Evolutionary conservation across 2,888 invertebrate species (phyloP).

Genomic region (Oscheius sp.): DNA sequence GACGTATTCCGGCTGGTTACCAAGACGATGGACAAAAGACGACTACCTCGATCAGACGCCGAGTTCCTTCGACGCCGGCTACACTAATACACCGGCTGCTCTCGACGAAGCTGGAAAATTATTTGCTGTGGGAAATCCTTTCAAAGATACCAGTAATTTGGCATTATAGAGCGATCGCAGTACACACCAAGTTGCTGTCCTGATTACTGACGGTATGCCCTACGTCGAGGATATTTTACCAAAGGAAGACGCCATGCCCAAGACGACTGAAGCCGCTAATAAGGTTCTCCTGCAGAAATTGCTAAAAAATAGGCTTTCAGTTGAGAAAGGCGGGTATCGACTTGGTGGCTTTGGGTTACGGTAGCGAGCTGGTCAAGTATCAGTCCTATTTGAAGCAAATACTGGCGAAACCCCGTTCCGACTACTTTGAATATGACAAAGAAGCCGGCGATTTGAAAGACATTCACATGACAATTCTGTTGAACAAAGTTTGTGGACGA

Average conservation of each 20-base stretch:
- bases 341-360: background rate
- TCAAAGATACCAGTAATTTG: background rate
- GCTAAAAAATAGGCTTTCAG: background rate
- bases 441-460: background rate
- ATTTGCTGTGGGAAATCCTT: background rate
- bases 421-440: constrained; percentile 5
- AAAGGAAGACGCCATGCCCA: background rate
- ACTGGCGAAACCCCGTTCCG: background rate
- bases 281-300: background rate
- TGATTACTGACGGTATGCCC: constrained; percentile 24
- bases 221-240: background rate
- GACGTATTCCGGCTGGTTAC: background rate
- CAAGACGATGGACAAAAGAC: background rate
- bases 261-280: background rate
- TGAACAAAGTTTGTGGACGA: background rate
- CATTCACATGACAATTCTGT: background rate
- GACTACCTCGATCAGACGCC: constrained; percentile 1
- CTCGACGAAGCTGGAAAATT: constrained; percentile 6
- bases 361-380: background rate
- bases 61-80: background rate
- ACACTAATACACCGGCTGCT: constrained; percentile 26
- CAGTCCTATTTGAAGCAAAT: background rate
- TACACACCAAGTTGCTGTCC: constrained; percentile 10
- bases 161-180: background rate
- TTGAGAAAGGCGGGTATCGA: background rate